Conservation (phyloP, 92 coral and sea anemone genomes). For the Ricordea florida region DNA sequence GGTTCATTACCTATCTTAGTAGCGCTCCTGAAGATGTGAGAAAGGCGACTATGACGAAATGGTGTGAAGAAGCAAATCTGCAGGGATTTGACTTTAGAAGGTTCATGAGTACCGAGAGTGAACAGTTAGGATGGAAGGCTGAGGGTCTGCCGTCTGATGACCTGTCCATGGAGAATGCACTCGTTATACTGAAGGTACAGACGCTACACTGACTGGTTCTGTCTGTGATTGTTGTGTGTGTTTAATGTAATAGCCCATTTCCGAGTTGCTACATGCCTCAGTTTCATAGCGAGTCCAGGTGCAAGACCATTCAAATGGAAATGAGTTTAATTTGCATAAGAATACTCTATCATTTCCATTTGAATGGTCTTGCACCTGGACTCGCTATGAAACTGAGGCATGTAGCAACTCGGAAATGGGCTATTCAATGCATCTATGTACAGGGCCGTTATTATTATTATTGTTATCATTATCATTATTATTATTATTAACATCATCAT, state of each 20-base stretch:
- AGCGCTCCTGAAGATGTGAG: conserved; percentile 99
- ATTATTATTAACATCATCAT: too few relatives aligned
- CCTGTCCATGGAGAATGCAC: conserved; percentile 97
- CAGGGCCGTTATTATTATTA: neutral
- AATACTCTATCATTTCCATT: too few relatives aligned
- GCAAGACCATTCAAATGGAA: too few relatives aligned
- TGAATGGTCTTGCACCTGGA: too few relatives aligned
- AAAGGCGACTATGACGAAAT: conserved; percentile 77
- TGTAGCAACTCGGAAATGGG: too few relatives aligned
- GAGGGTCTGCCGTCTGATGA: conserved; percentile 99
- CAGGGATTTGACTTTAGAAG: conserved; percentile 98
- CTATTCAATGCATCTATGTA: too few relatives aligned
- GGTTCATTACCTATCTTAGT: conserved; percentile 94
- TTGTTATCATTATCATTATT: neutral
- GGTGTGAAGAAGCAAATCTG: conserved; percentile 93
- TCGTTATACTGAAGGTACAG: conserved; percentile 91
- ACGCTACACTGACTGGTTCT: neutral
- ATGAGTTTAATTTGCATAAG: too few relatives aligned
- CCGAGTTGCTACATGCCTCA: too few relatives aligned
- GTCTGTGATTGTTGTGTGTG: neutral
- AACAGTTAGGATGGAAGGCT: conserved; percentile 97
- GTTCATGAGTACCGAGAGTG: conserved; percentile 98
- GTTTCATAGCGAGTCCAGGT: too few relatives aligned
- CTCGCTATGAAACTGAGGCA: too few relatives aligned
- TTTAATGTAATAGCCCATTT: too few relatives aligned